These are phyloP conservation scores for Dexiosoma caninum DNA, from an alignment of 2,888 invertebrate genomes.

Conservation along the genomic window DNA sequence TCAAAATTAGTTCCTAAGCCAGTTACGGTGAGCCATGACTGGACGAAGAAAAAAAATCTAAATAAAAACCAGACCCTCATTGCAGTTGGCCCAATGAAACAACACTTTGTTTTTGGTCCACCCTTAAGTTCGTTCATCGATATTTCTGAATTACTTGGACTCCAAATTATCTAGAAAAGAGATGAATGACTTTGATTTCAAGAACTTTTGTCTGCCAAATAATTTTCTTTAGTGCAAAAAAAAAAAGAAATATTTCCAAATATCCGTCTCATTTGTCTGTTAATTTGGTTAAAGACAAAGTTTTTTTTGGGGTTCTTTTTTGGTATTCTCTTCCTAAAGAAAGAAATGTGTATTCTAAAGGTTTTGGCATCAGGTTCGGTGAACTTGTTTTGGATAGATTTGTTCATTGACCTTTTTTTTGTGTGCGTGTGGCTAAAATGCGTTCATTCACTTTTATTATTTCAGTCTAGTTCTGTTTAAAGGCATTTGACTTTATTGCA, in stretches of 20 bases:
- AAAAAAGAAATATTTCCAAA: slow-evolving; percentile 16
- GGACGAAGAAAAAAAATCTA: too few species aligned
- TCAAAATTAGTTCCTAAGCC: too few species aligned
- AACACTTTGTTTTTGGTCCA: too few species aligned
- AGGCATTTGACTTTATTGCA: slow-evolving; percentile 24
- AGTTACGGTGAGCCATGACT: too few species aligned
- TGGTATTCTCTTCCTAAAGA: background rate
- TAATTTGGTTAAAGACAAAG: background rate
- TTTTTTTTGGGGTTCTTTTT: background rate
- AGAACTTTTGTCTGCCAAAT: slow-evolving; percentile 1
- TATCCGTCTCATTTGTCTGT: slow-evolving; percentile 2
- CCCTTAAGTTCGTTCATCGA: too few species aligned
- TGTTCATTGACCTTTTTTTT: slow-evolving; percentile 55
- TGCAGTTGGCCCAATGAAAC: too few species aligned
- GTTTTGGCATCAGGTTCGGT: slow-evolving; percentile 20
- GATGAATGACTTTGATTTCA: background rate
- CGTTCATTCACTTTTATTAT: slow-evolving; percentile 46
- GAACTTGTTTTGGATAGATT: slow-evolving; percentile 37
- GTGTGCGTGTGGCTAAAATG: slow-evolving; percentile 1
- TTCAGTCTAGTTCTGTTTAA: slow-evolving; percentile 6
- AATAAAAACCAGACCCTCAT: too few species aligned
- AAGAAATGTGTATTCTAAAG: slow-evolving; percentile 4
- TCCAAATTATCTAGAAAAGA: background rate
- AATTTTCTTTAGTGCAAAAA: background rate
- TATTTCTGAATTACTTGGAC: background rate